Base-by-base conservation (phyloP, 1,140 invertebrate species). In the Eriosoma lanigerum region DNA sequence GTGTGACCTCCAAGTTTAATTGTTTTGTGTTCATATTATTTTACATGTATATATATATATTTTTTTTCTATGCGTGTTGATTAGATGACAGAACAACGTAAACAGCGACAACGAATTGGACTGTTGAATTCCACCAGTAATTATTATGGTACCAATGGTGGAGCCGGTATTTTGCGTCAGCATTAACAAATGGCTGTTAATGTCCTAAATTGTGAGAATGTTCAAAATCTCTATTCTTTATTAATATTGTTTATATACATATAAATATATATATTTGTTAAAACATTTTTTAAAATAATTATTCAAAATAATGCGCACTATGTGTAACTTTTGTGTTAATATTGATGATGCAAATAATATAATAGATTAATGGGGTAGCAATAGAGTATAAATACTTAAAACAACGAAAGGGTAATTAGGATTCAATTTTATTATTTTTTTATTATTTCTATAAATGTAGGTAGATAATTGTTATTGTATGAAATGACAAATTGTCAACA, bases 31-130 rank as follows among this genome's bases (percentile, higher is more conserved):
- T 38, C 3, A 38, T 38, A 38, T 4, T 38, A 38, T 38, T 3
- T 38, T 38, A 38, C 8, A 38, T 8, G 8, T 38, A 5, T 12
- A 13, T 66, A n/a, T 50, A n/a, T 46, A 21, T 26, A 6, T 64
- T 46, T 24, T 50, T 15, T 64, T 24, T 68, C 52, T 82, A 82
- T 82, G 72, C 85, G 21, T 72, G 29, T 52, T n/a, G 17, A 86
- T 60, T 80, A 93, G 90, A 96, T 97, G 95, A 96, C 94, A 6
- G 95, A 97, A 87, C 95, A 96, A 85, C 89, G 94, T 64, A 97
- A 97, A 85, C 94, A 96, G 83, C 96, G 96, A 84, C 95, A 97
- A 86, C 90, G 95, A 82, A 89, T 95, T 83, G 94, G 94, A 52
- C 87, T 96, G 50, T 88, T 97, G 52, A 94, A 92, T 87, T 92